Percentiles rank a stretch among this genome's conserved stretches.
phyloP scores from a whole-genome alignment of 2,797 vertebrate genomes.

The Calcarius lapponicus region DNA sequence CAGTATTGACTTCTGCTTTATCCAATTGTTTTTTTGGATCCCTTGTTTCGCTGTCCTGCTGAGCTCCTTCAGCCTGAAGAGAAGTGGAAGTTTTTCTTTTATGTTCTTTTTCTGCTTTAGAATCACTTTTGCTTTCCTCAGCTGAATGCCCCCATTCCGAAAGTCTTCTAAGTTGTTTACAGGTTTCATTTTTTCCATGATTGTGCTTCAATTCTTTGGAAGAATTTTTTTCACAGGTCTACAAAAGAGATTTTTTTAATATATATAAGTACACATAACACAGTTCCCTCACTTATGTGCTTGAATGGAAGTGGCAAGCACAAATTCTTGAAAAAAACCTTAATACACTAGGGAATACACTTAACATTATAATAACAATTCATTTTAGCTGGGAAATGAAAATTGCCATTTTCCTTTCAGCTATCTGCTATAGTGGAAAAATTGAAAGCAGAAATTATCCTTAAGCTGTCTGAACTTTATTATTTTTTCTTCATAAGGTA shows the following conservation, averaged over 20 bases:
- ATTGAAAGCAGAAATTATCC: background rate
- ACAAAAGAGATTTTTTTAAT: constrained; percentile 15
- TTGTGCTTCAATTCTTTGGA: constrained; percentile 78
- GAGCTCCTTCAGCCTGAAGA: constrained; percentile 74
- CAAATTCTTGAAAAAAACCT: background rate
- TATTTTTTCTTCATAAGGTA: background rate
- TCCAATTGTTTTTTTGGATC: constrained; percentile 83
- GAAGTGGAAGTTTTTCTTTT: constrained; percentile 78
- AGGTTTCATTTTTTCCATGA: constrained; percentile 72
- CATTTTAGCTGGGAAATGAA: background rate
- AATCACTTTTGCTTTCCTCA: constrained; percentile 82
- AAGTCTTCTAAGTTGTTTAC: constrained; percentile 79
- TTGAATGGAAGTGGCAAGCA: background rate
- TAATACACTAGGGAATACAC: background rate
- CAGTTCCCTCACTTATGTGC: background rate
- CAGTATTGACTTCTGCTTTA: constrained; percentile 81
- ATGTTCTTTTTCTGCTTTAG: constrained; percentile 77
- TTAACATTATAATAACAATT: background rate
- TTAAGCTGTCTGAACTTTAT: background rate
- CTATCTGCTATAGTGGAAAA: background rate
- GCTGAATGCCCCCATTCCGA: constrained; percentile 77
- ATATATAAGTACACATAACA: background rate
- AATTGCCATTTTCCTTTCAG: background rate
- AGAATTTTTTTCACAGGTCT: constrained; percentile 78
- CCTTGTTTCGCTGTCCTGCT: constrained; percentile 69